Conservation (phyloP, 2,888 invertebrate species). For the Mechanitis mazaeus region DNA sequence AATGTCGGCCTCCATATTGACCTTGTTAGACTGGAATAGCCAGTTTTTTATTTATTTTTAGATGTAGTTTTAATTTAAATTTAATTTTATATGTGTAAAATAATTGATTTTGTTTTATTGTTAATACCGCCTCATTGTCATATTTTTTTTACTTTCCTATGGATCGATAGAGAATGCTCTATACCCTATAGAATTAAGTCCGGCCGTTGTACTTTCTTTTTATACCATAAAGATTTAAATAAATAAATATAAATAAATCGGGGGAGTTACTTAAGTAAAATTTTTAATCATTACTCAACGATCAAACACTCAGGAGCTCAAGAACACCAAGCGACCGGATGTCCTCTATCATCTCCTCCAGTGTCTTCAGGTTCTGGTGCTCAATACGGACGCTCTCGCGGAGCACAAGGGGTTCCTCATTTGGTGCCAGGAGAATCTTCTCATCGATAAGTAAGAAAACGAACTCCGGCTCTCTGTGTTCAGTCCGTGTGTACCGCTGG, state of each 20-base stretch:
- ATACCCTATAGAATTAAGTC: too few species aligned
- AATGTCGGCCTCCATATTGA: neutral
- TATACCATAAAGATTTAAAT: too few species aligned
- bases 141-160: neutral
- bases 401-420: slow-evolving; percentile 95
- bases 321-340: slow-evolving; percentile 90
- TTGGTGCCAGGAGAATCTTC: slow-evolving; percentile 96
- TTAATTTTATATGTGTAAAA: too few species aligned
- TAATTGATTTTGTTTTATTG: too few species aligned
- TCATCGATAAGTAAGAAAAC: slow-evolving; percentile 88
- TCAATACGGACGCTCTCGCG: slow-evolving; percentile 94
- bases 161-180: too few species aligned
- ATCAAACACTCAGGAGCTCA: slow-evolving; percentile 78
- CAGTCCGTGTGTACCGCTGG: too few species aligned
- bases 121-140: too few species aligned
- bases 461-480: neutral
- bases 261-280: neutral
- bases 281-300: neutral
- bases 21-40: too few species aligned
- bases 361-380: slow-evolving; percentile 91
- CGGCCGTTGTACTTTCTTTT: too few species aligned
- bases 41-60: too few species aligned
- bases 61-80: too few species aligned
- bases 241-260: too few species aligned
- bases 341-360: slow-evolving; percentile 94